A percentile compares a stretch with the other conserved stretches of the same genome.
Evolutionary conservation across 2,113 vertebrate genomes (phyloP).

Genomic region (Plestiodon gilberti): DNA sequence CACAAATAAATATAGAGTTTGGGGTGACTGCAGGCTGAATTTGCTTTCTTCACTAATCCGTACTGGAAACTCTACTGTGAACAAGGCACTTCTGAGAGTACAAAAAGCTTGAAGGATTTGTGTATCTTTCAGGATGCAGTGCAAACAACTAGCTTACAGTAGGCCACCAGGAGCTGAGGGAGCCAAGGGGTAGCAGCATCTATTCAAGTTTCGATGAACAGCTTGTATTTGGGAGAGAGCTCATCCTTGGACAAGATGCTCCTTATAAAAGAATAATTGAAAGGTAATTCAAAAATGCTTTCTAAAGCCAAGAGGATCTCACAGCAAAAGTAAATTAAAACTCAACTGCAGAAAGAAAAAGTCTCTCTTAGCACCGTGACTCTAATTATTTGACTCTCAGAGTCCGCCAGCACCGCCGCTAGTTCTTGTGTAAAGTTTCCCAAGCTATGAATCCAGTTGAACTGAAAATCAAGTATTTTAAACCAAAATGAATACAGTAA

Average conservation of each 20-base stretch:
- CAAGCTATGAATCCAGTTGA: no score
- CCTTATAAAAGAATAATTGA: background rate
- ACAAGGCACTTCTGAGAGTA: conserved; percentile 84
- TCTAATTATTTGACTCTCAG: background rate
- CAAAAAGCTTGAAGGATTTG: conserved; percentile 92
- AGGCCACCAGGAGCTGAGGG: conserved; percentile 72
- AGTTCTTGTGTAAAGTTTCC: background rate
- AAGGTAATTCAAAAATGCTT: conserved; percentile 19
- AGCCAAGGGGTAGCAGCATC: conserved; percentile 38
- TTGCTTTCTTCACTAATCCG: conserved; percentile 75
- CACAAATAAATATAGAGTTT: conserved; percentile 87
- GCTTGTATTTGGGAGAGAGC: background rate
- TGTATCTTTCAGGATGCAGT: conserved; percentile 87
- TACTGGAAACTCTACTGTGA: conserved; percentile 83
- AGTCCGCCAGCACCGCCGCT: no score
- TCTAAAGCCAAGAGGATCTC: background rate
- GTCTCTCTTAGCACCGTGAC: background rate
- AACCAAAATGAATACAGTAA: background rate
- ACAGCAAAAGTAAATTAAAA: background rate
- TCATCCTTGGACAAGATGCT: background rate
- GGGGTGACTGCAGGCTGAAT: conserved; percentile 66
- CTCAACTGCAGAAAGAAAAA: background rate
- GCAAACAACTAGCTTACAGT: conserved; percentile 89
- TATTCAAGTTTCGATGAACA: conserved; percentile 30
- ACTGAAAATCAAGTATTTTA: background rate